Conservation (phyloP, 2,797 vertebrate genomes). For the Manis crassicaudata region DNA sequence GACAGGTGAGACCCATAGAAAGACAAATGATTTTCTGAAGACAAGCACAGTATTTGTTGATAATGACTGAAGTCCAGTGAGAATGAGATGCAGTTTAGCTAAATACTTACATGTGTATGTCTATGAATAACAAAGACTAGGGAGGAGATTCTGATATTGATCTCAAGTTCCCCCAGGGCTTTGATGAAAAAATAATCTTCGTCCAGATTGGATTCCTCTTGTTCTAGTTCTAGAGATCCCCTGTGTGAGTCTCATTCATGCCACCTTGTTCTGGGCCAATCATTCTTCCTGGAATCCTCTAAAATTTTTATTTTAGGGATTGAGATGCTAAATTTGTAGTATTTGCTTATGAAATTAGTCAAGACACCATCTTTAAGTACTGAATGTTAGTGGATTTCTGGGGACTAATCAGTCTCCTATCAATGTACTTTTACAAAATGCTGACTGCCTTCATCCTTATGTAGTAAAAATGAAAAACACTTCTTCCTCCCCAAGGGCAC, state of each 20-base stretch:
- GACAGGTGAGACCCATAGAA: neutral
- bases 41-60: neutral
- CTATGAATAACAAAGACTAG: neutral
- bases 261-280: neutral
- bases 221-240: neutral
- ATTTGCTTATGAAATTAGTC: neutral
- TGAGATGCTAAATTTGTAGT: neutral
- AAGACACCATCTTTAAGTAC: neutral
- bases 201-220: neutral
- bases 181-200: neutral
- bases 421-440: neutral
- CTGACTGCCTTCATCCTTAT: neutral
- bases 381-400: neutral
- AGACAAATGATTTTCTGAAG: slow-evolving; percentile 28
- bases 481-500: neutral
- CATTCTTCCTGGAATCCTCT: neutral
- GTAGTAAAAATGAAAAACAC: neutral
- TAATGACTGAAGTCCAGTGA: neutral
- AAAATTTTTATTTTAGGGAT: neutral
- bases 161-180: neutral
- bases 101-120: neutral
- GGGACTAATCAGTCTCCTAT: neutral
- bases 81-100: slow-evolving; percentile 4
- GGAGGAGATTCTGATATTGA: neutral
- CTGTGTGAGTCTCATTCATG: neutral